Percentiles rank a stretch among this genome's conserved stretches.
These are phyloP conservation scores for Pyrgus malvae DNA, from an alignment of 2,888 invertebrate species.

Conservation along the genomic window DNA sequence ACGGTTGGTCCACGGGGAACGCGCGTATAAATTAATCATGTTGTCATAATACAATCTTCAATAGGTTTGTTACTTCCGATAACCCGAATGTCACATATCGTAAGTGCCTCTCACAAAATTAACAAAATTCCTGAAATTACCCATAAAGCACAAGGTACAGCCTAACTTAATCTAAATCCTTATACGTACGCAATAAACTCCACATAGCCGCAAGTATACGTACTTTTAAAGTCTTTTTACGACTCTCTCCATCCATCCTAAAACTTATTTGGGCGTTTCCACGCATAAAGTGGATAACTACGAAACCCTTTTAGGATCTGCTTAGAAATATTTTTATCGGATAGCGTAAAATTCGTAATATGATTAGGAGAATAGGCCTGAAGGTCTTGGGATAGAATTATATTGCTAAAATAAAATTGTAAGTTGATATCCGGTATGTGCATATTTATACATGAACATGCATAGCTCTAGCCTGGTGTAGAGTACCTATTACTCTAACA, in stretches of 20 bases:
- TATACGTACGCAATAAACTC: constrained; percentile 14
- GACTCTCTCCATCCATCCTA: constrained; percentile 21
- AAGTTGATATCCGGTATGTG: no score
- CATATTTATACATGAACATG: no score
- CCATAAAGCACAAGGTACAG: background rate
- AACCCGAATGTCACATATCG: no score
- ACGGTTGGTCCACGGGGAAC: no score
- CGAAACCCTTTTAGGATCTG: constrained; percentile 25
- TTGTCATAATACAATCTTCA: no score
- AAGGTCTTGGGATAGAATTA: constrained; percentile 1
- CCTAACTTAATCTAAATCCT: constrained; percentile 18
- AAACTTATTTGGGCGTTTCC: constrained; percentile 25
- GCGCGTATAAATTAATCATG: no score
- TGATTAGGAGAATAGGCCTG: constrained; percentile 7
- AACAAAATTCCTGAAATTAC: background rate
- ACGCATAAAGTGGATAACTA: constrained; percentile 23
- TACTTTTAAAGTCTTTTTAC: constrained; percentile 15
- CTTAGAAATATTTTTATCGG: constrained; percentile 23
- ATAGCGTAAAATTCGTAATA: constrained; percentile 21
- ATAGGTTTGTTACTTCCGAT: no score
- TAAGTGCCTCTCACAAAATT: no score
- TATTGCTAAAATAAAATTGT: background rate
- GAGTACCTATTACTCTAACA: no score
- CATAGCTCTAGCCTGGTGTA: no score
- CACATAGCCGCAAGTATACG: background rate